phyloP scores from a whole-genome alignment of 2,888 invertebrate genomes.

The Lamellibrachia columna region DNA sequence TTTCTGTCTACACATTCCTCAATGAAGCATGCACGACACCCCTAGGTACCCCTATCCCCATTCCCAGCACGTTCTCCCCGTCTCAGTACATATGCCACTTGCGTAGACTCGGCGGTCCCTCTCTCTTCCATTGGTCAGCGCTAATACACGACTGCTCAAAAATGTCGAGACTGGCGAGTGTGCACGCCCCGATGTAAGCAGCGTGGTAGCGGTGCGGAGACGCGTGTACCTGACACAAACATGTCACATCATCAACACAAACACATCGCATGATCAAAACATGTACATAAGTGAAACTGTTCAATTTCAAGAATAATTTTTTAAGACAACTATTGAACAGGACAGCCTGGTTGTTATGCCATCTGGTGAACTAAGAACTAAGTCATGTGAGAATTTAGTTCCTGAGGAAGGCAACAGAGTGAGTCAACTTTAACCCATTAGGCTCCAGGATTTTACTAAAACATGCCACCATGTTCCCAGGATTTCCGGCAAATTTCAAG shows the following conservation, averaged over 20 bases:
- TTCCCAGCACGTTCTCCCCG: background rate
- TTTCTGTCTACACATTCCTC: too few species aligned
- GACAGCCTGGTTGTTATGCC: too few species aligned
- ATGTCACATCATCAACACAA: background rate
- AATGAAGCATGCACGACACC: background rate
- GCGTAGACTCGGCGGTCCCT: conserved; percentile 32
- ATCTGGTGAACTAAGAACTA: too few species aligned
- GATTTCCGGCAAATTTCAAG: too few species aligned
- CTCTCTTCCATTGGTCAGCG: conserved; percentile 56
- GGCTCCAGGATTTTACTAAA: too few species aligned
- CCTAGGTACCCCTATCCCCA: background rate
- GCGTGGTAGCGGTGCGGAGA: conserved; percentile 72
- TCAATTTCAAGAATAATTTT: too few species aligned
- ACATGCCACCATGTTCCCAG: too few species aligned
- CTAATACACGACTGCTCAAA: conserved; percentile 65
- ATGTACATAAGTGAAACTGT: background rate
- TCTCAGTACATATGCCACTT: conserved; percentile 42
- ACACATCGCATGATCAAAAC: background rate
- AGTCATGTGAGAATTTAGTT: too few species aligned
- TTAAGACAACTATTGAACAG: too few species aligned
- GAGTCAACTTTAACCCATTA: too few species aligned
- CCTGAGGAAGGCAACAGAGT: too few species aligned
- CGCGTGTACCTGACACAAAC: conserved; percentile 68
- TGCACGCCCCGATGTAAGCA: conserved; percentile 71
- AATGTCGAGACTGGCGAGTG: conserved; percentile 65